Base-by-base conservation (phyloP, 2,797 vertebrate species). In the Propithecus deckenii region DNA sequence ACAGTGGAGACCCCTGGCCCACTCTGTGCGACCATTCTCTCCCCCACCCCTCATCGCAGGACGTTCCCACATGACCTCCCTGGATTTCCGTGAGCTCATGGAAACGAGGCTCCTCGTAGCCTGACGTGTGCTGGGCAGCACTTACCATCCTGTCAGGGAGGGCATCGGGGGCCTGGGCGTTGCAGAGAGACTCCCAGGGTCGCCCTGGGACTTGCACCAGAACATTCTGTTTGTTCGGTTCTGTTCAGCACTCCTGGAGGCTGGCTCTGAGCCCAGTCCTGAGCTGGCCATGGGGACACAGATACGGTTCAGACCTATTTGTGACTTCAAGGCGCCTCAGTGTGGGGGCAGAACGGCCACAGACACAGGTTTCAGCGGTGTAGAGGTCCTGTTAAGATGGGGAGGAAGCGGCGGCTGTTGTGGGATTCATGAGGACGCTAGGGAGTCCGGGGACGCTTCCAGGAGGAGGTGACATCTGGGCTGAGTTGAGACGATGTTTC, bases 301-400 rank as follows among this genome's bases (percentile, higher is more conserved):
- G 57, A 52, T 6, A 4, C 4, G 41, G 50, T 76, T 52, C 55
- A 72, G 86, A 71, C 50, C 46, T 71, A 2, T 50, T 38, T 32
- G 59, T 71, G 78, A 41, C 92, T 52, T 32, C 2, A 14, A n/a
- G 65, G 43, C 0, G 0, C 43, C 43, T 50, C 43, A 35, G 38
- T 48, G 43, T 97, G 4, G 3, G 18, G 57, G 22, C 17, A 13
- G 43, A 18, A n/a, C 0, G 4, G 63, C 15, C 13, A 23, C 8
- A 23, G 76, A 48, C 12, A 0, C 0, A 0, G 25, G 3, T 28
- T 20, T 65, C 17, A 1, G 9, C 6, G 8, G 41, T 30, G 23
- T 18, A 28, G 46, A 48, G 12, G 35, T 35, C 63, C 55, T 84
- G 25, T 78, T 48, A 35, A 10, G 20, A 17, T 35, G 6, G 23